Evolutionary conservation across 2,113 vertebrate species (phyloP), one percentile per base, ranked within the genome.

Genomic region (Anolis carolinensis): DNA sequence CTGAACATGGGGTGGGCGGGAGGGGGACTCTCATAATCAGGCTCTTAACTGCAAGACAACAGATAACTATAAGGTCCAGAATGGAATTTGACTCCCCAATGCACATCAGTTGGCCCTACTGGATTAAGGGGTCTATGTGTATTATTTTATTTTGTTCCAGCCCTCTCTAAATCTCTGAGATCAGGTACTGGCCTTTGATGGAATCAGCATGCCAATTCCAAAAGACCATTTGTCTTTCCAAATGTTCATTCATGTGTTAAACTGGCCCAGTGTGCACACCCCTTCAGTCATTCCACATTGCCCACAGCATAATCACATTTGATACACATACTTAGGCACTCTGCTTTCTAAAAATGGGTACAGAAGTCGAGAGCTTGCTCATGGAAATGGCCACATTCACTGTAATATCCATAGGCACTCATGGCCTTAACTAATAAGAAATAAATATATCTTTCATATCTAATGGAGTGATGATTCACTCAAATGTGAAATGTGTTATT

Each of bases 181-280:
- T 67, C 77, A 67, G 68, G 70, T 79, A 73, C 18, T 74, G 82
- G 77, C 34, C 68, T 73, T 65, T 84, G 70, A 83, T 80, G 32
- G 44, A 88, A 80, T 84, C 59, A 84, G 48, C 76, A 84, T 75
- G 34, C 39, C 82, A 73, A 39, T 67, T 84, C 77, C 55, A 16
- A 84, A 84, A 84, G 44, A 68, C 20, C 32, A 63, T 20, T 88
- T 44, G 52, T 79, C 76, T 88, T 79, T 84, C 75, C 76, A 65
- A 88, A 65, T 84, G 81, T 78, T 80, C 68, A 65, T 84, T 80
- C 82, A 80, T 79, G 67, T 72, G 75, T 79, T 79, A 87, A 79
- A 83, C 68, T 18, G 5, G 62, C 44, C 72, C 82, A 81, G 67
- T 63, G 36, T 63, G 79, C 55, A 74, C 70, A 74, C 63, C 8